A percentile compares a stretch with the other conserved stretches of the same genome.
These are phyloP conservation scores for Atherinosoma microstoma DNA, from an alignment of 2,797 vertebrate genomes.

Conservation along the genomic window DNA sequence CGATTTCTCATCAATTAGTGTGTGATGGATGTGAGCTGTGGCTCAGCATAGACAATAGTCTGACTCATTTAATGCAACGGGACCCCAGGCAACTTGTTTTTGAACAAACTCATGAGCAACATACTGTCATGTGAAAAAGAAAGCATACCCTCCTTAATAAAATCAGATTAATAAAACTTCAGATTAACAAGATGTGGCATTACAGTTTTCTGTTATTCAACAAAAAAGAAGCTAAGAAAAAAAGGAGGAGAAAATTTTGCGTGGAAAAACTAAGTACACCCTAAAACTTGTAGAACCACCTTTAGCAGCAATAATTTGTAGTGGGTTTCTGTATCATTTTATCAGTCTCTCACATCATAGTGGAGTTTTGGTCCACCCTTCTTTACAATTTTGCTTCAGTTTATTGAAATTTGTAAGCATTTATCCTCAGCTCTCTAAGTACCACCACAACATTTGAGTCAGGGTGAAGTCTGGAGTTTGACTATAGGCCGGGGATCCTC, in stretches of 20 bases:
- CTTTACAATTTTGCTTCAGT: background rate
- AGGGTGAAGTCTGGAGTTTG: background rate
- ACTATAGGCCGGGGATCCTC: too few relatives aligned
- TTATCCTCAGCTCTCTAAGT: background rate
- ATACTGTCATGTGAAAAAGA: background rate
- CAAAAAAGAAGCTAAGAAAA: too few relatives aligned
- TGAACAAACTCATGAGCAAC: background rate
- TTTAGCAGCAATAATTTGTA: too few relatives aligned
- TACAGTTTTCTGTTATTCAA: too few relatives aligned
- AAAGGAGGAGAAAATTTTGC: too few relatives aligned
- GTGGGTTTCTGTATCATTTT: background rate
- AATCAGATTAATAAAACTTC: background rate
- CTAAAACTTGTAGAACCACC: too few relatives aligned
- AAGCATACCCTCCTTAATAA: background rate
- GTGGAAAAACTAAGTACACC: background rate
- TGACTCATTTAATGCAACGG: slow-evolving; percentile 6
- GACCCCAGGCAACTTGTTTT: background rate
- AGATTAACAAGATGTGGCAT: background rate
- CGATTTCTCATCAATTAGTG: slow-evolving; percentile 33
- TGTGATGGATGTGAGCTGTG: slow-evolving; percentile 12
- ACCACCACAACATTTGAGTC: background rate
- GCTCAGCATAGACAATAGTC: background rate
- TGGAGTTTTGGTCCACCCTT: background rate
- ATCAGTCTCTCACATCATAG: background rate
- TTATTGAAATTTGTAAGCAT: background rate